Percentiles rank a stretch among this genome's conserved stretches.
Evolutionary conservation across 2,113 vertebrate species (phyloP).

Genomic region (Oryctolagus cuniculus): mOryCun1.1 NC_091434.1:109823001-109823500

Average conservation of each 20-base stretch:
- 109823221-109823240: background rate
- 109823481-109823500: too few relatives aligned
- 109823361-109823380: background rate
- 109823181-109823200: background rate
- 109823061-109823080: slow-evolving; percentile 34
- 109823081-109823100: slow-evolving; percentile 6
- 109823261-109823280: slow-evolving; percentile 53
- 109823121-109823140: background rate
- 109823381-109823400: background rate
- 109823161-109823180: background rate
- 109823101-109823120: slow-evolving; percentile 14
- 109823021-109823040: slow-evolving; percentile 16
- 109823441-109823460: background rate
- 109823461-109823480: too few relatives aligned
- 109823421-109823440: background rate
- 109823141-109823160: background rate
- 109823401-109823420: background rate
- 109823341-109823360: background rate
- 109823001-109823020: background rate
- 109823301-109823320: background rate
- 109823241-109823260: slow-evolving; percentile 10
- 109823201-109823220: background rate
- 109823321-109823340: background rate
- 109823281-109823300: slow-evolving; percentile 27
- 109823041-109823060: background rate